Base-by-base conservation (phyloP, 2,888 invertebrate species). In the Polylopha cassiicola region DNA sequence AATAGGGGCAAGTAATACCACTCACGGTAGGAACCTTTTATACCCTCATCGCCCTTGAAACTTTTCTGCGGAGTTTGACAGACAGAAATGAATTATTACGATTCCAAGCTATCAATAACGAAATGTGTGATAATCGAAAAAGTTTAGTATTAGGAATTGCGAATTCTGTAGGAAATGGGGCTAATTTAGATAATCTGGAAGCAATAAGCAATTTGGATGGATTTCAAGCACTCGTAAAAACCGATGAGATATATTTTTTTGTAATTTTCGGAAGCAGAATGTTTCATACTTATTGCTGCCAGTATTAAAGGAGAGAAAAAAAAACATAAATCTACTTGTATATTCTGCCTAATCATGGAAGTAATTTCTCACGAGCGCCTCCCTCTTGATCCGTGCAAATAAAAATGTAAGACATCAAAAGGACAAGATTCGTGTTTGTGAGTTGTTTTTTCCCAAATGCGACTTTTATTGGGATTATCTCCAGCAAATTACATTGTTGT, bases 41-140 rank as follows among this genome's bases (percentile, higher is more conserved):
- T 63, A 61, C 63, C 65, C 67, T 65, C 59, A 62, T 65, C 67
- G 63, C 63, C 54, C 66, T 58, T 45, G 55, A 64, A 71, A 69
- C 63, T 66, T 73, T 60, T 64, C 57, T 43, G 51, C 52, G 54
- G 65, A 78, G 66, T 76, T 75, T 65, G 69, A 59, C 69, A 67
- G 66, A 60, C 58, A 58, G 55, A 55, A 65, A 73, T 73, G 73
- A 75, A 73, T 73, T 74, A 76, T 73, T 70, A 69, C 61, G 58
- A 67, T 64, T 72, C 64, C 57, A 56, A 65, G 62, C 65, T 66
- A 75, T 73, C 73, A 70, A 73, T 76, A 76, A 71, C 70, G 59
- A 65, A 66, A 68, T 66, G 69, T 70, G 70, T 70, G 63, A 69
- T 76, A 74, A 78, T 76, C 69, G 69, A 69, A 73, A 73, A 77